Evolutionary conservation across 2,888 invertebrate species (phyloP).

Genomic region (Petrolisthes cinctipes): DNA sequence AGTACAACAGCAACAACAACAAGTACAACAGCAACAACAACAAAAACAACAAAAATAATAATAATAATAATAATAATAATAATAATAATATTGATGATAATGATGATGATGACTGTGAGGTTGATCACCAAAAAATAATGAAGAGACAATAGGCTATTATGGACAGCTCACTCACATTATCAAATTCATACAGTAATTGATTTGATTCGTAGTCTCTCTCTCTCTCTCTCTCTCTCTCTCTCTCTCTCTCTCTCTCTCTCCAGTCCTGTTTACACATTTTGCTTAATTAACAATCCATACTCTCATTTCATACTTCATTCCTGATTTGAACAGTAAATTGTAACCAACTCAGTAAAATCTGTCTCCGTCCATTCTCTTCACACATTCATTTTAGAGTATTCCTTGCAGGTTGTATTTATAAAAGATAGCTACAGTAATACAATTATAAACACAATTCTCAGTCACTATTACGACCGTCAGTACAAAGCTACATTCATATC

Average conservation of each 20-base stretch:
- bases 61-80: background rate
- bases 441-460: too few species aligned
- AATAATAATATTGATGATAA: background rate
- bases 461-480: too few species aligned
- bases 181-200: too few species aligned
- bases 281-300: background rate
- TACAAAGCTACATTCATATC: too few species aligned
- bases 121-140: too few species aligned
- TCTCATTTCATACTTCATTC: background rate
- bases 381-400: too few species aligned
- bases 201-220: background rate
- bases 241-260: constrained; percentile 1
- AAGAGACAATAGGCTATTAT: too few species aligned
- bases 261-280: background rate
- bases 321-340: background rate
- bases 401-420: too few species aligned
- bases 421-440: too few species aligned
- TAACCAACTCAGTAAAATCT: too few species aligned
- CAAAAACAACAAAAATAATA: background rate
- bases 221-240: background rate
- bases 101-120: background rate
- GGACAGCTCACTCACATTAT: too few species aligned
- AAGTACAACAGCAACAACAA: background rate
- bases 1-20: background rate
- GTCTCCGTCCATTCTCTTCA: too few species aligned